Conservation (phyloP, 2,797 vertebrate species). For the Dendrocincla fuliginosa region DNA sequence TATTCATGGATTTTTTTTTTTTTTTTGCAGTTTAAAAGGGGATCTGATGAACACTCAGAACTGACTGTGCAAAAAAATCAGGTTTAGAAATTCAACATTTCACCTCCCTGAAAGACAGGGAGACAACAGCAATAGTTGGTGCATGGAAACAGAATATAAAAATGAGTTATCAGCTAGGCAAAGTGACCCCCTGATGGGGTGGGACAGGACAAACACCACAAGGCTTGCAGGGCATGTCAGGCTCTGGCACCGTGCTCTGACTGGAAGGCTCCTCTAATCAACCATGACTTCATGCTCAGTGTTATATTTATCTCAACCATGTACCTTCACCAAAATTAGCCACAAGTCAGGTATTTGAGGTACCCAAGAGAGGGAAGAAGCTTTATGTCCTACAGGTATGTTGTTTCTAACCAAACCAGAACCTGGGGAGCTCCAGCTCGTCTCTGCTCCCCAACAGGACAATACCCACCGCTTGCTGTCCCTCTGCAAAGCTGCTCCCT, state of each 20-base stretch:
- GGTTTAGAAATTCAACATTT: not conserved
- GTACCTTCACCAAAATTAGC: not conserved
- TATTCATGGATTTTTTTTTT: not conserved
- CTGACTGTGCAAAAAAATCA: not conserved
- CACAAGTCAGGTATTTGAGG: not conserved
- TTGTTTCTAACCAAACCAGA: not conserved
- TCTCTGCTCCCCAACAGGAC: not conserved
- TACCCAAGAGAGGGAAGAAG: not conserved
- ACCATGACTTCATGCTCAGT: not conserved
- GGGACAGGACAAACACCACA: not conserved
- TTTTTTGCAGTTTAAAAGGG: not conserved
- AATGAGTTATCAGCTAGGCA: not conserved
- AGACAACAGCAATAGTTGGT: not conserved
- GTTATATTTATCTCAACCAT: not conserved
- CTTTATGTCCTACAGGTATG: not conserved
- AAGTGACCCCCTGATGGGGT: not conserved
- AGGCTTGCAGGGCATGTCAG: rapidly evolving
- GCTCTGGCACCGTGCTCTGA: not conserved
- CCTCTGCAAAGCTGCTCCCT: not conserved
- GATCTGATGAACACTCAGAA: not conserved
- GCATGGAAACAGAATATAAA: not conserved
- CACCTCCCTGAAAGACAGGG: not conserved
- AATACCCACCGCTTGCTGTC: not conserved
- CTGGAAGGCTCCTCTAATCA: not conserved
- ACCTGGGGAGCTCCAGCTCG: not conserved